Evolutionary conservation across 2,888 invertebrate genomes (phyloP).

Genomic region (Deilephila elpenor): DNA sequence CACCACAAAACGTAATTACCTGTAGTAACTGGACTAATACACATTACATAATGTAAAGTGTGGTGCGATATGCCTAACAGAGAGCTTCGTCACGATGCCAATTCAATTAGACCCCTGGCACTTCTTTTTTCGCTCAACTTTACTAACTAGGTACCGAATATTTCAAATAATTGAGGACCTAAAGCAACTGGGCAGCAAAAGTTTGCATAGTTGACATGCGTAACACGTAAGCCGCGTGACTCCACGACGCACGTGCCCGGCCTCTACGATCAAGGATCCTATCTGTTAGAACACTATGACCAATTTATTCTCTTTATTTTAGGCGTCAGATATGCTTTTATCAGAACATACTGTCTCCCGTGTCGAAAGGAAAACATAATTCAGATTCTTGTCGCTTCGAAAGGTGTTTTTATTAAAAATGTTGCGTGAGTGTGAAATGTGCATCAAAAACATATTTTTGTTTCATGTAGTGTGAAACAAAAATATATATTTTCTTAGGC

Average conservation of each 20-base stretch:
- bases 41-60: conserved; percentile 44
- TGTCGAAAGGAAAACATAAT: background rate
- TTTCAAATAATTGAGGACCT: conserved; percentile 50
- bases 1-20: background rate
- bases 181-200: conserved; percentile 55
- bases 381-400: background rate
- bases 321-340: conserved; percentile 23
- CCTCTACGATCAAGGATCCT: conserved; percentile 57
- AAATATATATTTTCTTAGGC: background rate
- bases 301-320: conserved; percentile 70
- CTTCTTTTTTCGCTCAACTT: conserved; percentile 34
- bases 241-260: conserved; percentile 67
- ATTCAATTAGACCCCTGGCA: conserved; percentile 44
- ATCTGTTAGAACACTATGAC: conserved; percentile 64
- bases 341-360: conserved; percentile 51
- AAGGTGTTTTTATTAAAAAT: background rate
- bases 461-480: too few species aligned
- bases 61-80: conserved; percentile 52
- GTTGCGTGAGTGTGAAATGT: background rate
- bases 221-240: conserved; percentile 67
- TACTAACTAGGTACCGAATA: conserved; percentile 36
- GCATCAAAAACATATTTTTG: too few species aligned
- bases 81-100: conserved; percentile 50
- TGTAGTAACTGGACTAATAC: conserved; percentile 40
- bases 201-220: conserved; percentile 54